Evolutionary conservation across 2,888 invertebrate species (phyloP).

Genomic region (Epinotia brunnichana): DNA sequence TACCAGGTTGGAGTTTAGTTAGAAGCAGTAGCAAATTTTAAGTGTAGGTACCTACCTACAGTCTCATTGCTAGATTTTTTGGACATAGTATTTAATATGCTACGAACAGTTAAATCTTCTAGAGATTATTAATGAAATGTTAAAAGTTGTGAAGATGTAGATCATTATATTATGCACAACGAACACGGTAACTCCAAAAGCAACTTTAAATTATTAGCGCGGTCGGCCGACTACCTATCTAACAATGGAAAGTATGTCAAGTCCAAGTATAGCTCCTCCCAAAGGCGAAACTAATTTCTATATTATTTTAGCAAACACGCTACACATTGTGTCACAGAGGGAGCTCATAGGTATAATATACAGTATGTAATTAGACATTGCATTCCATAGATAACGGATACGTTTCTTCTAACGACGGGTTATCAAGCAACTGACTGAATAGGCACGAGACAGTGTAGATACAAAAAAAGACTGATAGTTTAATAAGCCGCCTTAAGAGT

Average conservation of each 20-base stretch:
- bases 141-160: no score
- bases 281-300: conserved; percentile 23
- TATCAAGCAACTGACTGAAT: conserved; percentile 58
- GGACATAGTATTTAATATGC: no score
- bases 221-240: conserved; percentile 13
- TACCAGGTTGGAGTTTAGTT: no score
- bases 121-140: no score
- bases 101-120: no score
- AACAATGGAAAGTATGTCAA: conserved; percentile 31
- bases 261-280: conserved; percentile 22
- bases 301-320: conserved; percentile 28
- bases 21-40: no score
- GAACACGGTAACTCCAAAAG: conserved; percentile 13
- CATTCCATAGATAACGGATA: conserved; percentile 74
- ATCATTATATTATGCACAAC: no score
- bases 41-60: no score
- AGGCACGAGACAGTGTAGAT: conserved; percentile 59
- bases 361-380: conserved; percentile 49
- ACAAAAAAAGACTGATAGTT: conserved; percentile 12
- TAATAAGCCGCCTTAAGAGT: background rate
- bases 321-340: conserved; percentile 2
- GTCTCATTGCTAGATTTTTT: no score
- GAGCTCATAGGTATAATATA: conserved; percentile 15
- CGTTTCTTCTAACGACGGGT: conserved; percentile 59
- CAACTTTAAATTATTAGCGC: conserved; percentile 21